These are phyloP conservation scores for Mandrillus leucophaeus DNA, from an alignment of 2,113 vertebrate species.

Conservation along the genomic window DNA sequence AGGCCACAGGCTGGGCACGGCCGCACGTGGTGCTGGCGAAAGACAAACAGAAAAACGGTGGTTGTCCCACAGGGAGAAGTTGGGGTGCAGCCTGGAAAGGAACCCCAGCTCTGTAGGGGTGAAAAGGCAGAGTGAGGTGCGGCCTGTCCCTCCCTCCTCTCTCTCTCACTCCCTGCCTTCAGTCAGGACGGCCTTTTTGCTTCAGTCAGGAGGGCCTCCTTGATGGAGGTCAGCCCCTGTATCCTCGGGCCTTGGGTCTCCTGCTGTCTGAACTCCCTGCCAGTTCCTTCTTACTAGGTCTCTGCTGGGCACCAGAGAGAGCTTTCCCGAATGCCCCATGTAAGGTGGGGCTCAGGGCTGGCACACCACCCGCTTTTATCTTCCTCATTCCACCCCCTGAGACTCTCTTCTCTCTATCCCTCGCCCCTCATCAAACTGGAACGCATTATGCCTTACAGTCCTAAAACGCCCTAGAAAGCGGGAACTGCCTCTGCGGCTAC, in stretches of 20 bases:
- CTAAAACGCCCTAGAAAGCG: background rate
- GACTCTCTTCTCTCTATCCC: background rate
- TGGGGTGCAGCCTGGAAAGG: rapidly evolving
- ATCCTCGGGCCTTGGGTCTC: background rate
- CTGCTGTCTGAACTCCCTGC: too few species aligned
- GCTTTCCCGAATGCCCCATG: too few species aligned
- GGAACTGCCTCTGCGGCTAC: rapidly evolving
- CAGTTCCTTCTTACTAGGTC: background rate
- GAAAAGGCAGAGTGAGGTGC: background rate
- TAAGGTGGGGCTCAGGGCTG: rapidly evolving
- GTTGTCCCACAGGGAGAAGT: rapidly evolving
- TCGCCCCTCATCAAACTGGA: too few species aligned
- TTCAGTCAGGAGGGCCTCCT: rapidly evolving
- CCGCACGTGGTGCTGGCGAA: constrained; percentile 89
- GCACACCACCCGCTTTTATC: background rate
- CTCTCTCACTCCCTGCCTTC: background rate
- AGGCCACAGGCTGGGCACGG: constrained; percentile 90
- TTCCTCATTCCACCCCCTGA: too few species aligned
- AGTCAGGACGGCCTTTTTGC: rapidly evolving
- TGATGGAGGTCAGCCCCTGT: background rate
- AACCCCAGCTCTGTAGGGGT: too few species aligned
- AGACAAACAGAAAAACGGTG: background rate
- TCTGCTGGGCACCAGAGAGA: background rate
- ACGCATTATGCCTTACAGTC: background rate
- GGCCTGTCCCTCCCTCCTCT: background rate